Percentiles rank a stretch among this genome's conserved stretches.
Evolutionary conservation across 2,797 vertebrate genomes (phyloP).

Genomic region (Oreochromis grahami): DNA sequence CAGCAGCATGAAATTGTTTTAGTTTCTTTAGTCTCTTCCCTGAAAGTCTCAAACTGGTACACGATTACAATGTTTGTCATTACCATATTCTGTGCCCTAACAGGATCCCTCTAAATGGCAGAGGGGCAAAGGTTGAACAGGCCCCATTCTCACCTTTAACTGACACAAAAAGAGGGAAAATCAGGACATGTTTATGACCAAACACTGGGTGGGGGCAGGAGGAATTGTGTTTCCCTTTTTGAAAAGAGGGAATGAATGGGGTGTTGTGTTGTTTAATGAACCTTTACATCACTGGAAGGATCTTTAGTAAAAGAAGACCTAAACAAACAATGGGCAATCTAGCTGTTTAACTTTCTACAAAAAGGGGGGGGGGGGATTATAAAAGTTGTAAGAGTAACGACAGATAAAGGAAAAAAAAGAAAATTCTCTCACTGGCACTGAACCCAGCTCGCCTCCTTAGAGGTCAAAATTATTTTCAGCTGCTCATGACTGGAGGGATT

Average conservation of each 20-base stretch:
- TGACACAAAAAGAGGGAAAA: constrained; percentile 5
- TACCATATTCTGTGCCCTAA: neutral
- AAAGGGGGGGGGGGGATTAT: neutral
- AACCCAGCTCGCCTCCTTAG: neutral
- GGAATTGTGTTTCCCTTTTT: constrained; percentile 1
- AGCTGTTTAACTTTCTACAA: constrained; percentile 20
- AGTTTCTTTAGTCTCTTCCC: neutral
- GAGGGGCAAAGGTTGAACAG: constrained; percentile 19
- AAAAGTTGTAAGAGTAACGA: neutral
- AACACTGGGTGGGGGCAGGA: constrained; percentile 13
- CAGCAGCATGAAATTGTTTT: neutral
- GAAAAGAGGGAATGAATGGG: neutral
- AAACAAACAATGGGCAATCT: constrained; percentile 18
- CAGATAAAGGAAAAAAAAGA: neutral
- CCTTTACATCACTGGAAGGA: neutral
- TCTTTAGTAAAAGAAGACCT: neutral
- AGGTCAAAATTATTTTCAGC: constrained; percentile 70
- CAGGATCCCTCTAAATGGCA: neutral
- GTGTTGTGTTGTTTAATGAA: constrained; percentile 28
- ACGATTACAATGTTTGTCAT: neutral
- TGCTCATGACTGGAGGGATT: constrained; percentile 60
- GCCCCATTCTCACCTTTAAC: neutral
- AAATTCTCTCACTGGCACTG: constrained; percentile 2
- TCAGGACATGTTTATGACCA: constrained; percentile 39
- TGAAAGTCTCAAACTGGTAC: neutral